Conservation (phyloP, 2,888 invertebrate genomes). For the Trichopoda pennipes region DNA sequence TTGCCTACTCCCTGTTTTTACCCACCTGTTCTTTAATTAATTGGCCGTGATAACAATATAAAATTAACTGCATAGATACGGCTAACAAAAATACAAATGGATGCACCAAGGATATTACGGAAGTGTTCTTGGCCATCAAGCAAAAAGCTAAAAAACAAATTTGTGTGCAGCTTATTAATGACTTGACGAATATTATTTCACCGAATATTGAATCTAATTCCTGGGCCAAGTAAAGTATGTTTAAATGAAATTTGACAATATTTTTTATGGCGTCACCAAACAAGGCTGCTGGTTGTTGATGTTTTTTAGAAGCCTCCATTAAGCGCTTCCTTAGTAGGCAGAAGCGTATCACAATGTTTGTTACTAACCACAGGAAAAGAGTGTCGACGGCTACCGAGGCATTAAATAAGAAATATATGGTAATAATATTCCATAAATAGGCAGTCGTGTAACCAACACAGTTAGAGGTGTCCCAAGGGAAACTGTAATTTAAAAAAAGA, state of each 20-base stretch:
- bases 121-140: background rate
- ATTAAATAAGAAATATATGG: conserved; percentile 8
- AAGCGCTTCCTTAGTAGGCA: conserved; percentile 31
- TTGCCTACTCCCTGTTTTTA: background rate
- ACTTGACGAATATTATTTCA: conserved; percentile 50
- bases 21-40: conserved; percentile 55
- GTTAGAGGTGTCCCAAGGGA: conserved; percentile 17
- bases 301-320: background rate
- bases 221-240: conserved; percentile 23
- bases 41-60: conserved; percentile 50
- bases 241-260: conserved; percentile 28
- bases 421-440: conserved; percentile 1
- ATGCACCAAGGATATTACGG: background rate
- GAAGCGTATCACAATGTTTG: conserved; percentile 34
- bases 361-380: conserved; percentile 20
- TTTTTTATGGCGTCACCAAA: background rate
- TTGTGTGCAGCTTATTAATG: conserved; percentile 41
- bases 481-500: conserved; percentile 6
- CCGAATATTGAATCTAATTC: conserved; percentile 49
- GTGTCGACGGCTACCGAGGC: conserved; percentile 34
- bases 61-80: conserved; percentile 46
- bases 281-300: background rate
- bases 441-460: background rate
- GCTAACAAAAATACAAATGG: conserved; percentile 30
- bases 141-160: conserved; percentile 54